phyloP scores from a whole-genome alignment of 2,113 vertebrate species.

The Notarius lentiginosus region DNA sequence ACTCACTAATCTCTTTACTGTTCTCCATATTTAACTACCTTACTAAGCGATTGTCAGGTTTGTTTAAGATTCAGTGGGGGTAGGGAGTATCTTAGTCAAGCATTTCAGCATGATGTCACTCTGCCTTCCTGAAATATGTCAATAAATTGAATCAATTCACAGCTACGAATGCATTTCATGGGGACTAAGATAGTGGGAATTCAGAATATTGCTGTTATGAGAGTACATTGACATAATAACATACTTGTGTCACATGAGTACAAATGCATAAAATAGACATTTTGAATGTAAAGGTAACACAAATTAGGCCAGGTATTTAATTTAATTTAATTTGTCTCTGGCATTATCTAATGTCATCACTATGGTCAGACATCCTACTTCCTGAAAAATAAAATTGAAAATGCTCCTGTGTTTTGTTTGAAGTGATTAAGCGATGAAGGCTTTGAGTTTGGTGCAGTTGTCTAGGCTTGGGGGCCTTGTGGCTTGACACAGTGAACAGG shows the following conservation, averaged over 20 bases:
- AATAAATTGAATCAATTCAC: neutral
- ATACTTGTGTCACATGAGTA: neutral
- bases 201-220: neutral
- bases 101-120: neutral
- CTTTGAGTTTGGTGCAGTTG: conserved; percentile 56
- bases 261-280: neutral
- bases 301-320: neutral
- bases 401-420: conserved; percentile 27
- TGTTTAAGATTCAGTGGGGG: neutral
- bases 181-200: neutral
- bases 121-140: neutral
- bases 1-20: neutral
- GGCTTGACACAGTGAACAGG: conserved; percentile 53
- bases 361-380: conserved; percentile 3
- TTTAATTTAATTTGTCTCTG: neutral
- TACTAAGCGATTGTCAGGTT: neutral
- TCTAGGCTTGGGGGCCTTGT: conserved; percentile 57
- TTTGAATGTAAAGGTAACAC: neutral
- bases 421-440: conserved; percentile 48
- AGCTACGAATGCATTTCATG: neutral
- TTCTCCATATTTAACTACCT: neutral
- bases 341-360: neutral
- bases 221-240: neutral
- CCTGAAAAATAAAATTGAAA: conserved; percentile 25
- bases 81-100: neutral